phyloP scores from a whole-genome alignment of 2,888 invertebrate genomes.

The Stenodera caucasica region DNA sequence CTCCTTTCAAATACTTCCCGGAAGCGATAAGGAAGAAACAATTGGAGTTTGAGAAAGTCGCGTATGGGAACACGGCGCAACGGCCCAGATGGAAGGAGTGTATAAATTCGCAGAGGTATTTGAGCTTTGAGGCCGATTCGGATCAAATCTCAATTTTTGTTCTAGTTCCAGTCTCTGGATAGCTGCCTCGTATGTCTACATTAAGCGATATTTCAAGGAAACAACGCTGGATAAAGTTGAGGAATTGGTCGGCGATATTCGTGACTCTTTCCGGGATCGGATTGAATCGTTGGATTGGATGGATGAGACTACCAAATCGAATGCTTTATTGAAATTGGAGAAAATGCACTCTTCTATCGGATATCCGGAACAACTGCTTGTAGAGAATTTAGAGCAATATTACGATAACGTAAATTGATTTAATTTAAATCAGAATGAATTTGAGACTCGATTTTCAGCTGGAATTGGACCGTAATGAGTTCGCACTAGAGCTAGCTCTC shows the following conservation, averaged over 20 bases:
- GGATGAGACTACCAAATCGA: conserved; percentile 29
- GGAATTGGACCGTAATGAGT: conserved; percentile 14
- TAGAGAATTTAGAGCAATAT: background rate
- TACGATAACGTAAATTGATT: background rate
- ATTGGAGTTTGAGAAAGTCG: conserved; percentile 22
- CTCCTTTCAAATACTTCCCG: conserved; percentile 23
- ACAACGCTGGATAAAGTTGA: conserved; percentile 23
- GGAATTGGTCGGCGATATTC: conserved; percentile 33
- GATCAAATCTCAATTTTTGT: no score
- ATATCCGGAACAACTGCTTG: background rate
- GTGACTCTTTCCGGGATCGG: conserved; percentile 25
- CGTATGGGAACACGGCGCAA: conserved; percentile 2
- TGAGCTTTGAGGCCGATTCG: no score
- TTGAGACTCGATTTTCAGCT: conserved; percentile 12
- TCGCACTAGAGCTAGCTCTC: conserved; percentile 8
- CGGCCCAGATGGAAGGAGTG: background rate
- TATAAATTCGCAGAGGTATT: background rate
- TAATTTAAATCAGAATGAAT: background rate
- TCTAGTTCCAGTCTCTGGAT: background rate
- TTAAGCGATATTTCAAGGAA: conserved; percentile 25
- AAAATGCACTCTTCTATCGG: conserved; percentile 9
- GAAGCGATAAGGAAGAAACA: conserved; percentile 19
- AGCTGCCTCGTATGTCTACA: background rate
- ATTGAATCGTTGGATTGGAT: conserved; percentile 33
- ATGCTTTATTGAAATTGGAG: conserved; percentile 28